Conservation (phyloP, 1,140 invertebrate genomes). For the Drosophila funebris region DNA sequence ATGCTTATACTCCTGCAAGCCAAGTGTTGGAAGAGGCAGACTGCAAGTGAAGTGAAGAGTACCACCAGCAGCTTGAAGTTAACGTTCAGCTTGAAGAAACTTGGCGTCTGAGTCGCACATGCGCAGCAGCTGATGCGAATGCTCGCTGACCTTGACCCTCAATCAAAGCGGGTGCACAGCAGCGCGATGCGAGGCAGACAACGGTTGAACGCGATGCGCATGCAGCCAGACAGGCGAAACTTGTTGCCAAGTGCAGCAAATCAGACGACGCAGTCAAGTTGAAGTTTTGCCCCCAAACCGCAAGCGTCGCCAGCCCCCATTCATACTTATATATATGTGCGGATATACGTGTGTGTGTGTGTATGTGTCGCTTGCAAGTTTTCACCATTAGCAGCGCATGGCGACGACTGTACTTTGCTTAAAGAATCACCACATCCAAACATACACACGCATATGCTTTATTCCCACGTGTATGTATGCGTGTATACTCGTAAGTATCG, state of each 20-base stretch:
- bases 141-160: conserved; percentile 78
- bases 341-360: not conserved
- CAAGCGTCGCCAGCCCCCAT: conserved; percentile 17
- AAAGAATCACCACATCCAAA: conserved; percentile 31
- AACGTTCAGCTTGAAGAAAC: conserved; percentile 21
- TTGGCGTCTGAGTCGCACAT: conserved; percentile 52
- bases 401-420: conserved; percentile 68
- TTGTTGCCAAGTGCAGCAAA: conserved; percentile 77
- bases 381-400: conserved; percentile 64
- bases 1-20: not conserved
- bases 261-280: conserved; percentile 51
- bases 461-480: conserved; percentile 30
- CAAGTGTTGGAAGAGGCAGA: not conserved
- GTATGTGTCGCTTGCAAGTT: conserved; percentile 60
- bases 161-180: conserved; percentile 47
- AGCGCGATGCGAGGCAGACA: conserved; percentile 10
- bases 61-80: conserved; percentile 20
- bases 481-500: conserved; percentile 35
- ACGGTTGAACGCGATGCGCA: conserved; percentile 27
- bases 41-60: conserved; percentile 10
- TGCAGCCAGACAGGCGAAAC: conserved; percentile 32
- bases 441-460: conserved; percentile 19
- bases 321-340: not conserved
- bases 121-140: conserved; percentile 75
- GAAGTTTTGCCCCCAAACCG: conserved; percentile 43